These are phyloP conservation scores for Dromiciops gliroides DNA, from an alignment of 2,113 vertebrate species.

Conservation along the genomic window DNA sequence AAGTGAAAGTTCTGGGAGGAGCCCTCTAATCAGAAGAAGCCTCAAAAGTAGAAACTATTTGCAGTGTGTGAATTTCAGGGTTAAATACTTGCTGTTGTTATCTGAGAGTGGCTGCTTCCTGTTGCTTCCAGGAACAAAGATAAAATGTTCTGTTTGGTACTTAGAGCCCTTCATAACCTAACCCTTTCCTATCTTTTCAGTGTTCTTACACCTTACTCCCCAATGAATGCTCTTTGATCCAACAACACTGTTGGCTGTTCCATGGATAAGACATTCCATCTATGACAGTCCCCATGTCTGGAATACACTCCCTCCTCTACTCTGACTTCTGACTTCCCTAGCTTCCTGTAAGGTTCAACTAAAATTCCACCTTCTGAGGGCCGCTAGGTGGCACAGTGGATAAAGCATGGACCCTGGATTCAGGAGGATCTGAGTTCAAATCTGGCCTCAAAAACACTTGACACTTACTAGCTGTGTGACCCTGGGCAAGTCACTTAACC, in stretches of 20 bases:
- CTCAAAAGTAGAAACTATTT: not conserved
- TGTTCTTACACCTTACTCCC: not conserved
- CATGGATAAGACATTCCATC: not conserved
- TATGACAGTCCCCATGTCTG: not conserved
- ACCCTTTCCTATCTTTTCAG: not conserved
- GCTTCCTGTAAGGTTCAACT: not conserved
- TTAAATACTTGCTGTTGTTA: not conserved
- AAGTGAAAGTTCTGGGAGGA: not conserved
- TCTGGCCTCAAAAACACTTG: too few species aligned
- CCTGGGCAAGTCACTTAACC: too few species aligned
- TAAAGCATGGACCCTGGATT: too few species aligned
- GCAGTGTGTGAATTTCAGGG: not conserved
- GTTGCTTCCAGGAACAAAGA: not conserved
- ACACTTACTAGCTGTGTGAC: too few species aligned
- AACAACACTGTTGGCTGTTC: not conserved
- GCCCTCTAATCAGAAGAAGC: not conserved
- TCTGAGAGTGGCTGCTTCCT: not conserved
- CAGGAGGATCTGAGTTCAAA: too few species aligned
- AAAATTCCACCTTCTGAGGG: not conserved
- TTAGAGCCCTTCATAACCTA: not conserved
- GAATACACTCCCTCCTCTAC: not conserved
- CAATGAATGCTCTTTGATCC: not conserved
- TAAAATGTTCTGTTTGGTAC: not conserved
- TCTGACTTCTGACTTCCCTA: not conserved
- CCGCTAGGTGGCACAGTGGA: too few species aligned